Conservation (phyloP, 2,797 vertebrate species). For the Scleropages formosus region DNA sequence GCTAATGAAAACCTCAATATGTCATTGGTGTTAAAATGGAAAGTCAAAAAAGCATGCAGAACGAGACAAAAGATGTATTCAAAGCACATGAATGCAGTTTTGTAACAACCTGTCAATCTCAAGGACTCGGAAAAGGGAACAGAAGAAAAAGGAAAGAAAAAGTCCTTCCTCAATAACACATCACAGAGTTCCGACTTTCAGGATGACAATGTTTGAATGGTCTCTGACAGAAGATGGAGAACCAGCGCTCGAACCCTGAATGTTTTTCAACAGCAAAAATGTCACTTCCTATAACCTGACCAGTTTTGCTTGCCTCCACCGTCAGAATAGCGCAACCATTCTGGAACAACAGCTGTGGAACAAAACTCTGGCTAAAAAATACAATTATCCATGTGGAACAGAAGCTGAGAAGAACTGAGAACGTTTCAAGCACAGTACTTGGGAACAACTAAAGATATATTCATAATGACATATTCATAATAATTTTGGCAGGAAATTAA, state of each 20-base stretch:
- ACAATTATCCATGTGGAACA: no score
- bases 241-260: slow-evolving; percentile 58
- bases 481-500: neutral
- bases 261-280: slow-evolving; percentile 60
- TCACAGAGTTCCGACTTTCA: slow-evolving; percentile 75
- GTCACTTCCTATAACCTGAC: slow-evolving; percentile 59
- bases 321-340: slow-evolving; percentile 30
- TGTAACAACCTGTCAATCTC: slow-evolving; percentile 85
- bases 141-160: slow-evolving; percentile 51
- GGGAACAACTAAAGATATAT: no score
- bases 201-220: slow-evolving; percentile 76
- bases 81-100: slow-evolving; percentile 80
- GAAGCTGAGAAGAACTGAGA: no score
- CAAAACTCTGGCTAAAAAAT: slow-evolving; percentile 5
- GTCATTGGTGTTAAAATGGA: slow-evolving; percentile 68
- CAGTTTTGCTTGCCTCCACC: slow-evolving; percentile 55
- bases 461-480: neutral
- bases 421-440: no score
- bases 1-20: slow-evolving; percentile 90
- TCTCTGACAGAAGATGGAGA: slow-evolving; percentile 61
- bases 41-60: slow-evolving; percentile 76
- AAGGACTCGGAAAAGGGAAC: slow-evolving; percentile 33
- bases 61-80: slow-evolving; percentile 89
- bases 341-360: slow-evolving; percentile 39
- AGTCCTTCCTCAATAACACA: slow-evolving; percentile 77